Evolutionary conservation across 2,113 vertebrate species (phyloP).

Genomic region (Nothocercus nigrocapillus): DNA sequence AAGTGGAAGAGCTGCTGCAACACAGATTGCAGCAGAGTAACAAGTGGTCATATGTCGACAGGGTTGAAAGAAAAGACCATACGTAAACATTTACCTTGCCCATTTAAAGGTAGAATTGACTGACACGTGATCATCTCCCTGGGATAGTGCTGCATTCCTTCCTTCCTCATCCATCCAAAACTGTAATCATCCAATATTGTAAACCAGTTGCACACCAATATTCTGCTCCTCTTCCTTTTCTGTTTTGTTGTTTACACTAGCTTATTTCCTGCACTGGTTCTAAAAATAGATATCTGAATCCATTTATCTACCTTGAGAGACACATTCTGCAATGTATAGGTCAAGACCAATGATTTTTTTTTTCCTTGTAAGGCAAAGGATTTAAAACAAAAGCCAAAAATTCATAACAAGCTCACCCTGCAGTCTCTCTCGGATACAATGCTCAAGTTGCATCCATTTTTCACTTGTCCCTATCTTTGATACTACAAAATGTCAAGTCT

Average conservation of each 20-base stretch:
- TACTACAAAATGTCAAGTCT: not conserved
- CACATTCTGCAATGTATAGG: not conserved
- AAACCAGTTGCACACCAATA: not conserved
- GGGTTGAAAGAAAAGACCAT: rapidly evolving
- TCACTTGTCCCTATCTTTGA: not conserved
- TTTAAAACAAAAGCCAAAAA: not conserved
- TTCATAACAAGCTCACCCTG: not conserved
- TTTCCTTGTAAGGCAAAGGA: not conserved
- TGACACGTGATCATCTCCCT: not conserved
- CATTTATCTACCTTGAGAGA: not conserved
- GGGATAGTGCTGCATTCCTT: rapidly evolving
- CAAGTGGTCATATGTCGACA: not conserved
- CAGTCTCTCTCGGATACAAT: not conserved
- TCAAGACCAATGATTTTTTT: not conserved
- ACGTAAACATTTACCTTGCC: not conserved
- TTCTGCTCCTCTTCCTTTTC: not conserved
- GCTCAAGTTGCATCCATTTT: not conserved
- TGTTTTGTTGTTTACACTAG: not conserved
- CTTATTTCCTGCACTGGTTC: not conserved
- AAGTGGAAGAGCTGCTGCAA: not conserved
- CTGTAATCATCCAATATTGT: not conserved
- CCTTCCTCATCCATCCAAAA: not conserved
- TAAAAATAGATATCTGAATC: not conserved
- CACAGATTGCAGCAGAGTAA: not conserved
- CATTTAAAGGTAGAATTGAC: not conserved